Conservation (phyloP, 2,888 invertebrate species). For the Kryphioiulus occultus region DNA sequence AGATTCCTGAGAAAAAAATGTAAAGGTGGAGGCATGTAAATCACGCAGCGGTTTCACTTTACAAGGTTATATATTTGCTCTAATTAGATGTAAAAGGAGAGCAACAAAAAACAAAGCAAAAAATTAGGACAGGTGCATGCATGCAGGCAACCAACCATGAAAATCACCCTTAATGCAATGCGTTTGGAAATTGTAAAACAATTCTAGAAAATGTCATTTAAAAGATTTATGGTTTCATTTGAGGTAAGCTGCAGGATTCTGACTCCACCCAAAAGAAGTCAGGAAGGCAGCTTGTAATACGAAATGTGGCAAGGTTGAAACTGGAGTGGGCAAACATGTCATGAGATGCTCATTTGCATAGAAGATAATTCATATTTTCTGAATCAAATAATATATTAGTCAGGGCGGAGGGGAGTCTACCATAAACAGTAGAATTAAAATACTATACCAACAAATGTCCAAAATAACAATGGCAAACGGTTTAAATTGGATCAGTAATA, state of each 20-base stretch:
- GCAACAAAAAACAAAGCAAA: conserved; percentile 9
- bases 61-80: conserved; percentile 35
- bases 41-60: conserved; percentile 31
- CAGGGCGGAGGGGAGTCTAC: conserved; percentile 12
- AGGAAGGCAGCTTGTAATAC: neutral
- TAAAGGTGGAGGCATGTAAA: conserved; percentile 26
- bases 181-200: neutral
- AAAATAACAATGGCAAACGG: neutral
- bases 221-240: conserved; percentile 31
- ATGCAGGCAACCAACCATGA: conserved; percentile 8
- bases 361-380: conserved; percentile 14
- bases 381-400: neutral
- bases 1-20: neutral
- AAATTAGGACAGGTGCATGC: conserved; percentile 31
- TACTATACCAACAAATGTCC: neutral
- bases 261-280: conserved; percentile 35
- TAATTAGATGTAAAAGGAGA: conserved; percentile 35
- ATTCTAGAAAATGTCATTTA: conserved; percentile 8
- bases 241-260: neutral
- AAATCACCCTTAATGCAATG: conserved; percentile 2
- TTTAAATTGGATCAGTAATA: neutral
- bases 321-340: conserved; percentile 12
- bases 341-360: conserved; percentile 21
- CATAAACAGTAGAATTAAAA: neutral
- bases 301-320: neutral